These are phyloP conservation scores for Holcopasites calliopsidis DNA, from an alignment of 1,140 invertebrate genomes.

Conservation along the genomic window DNA sequence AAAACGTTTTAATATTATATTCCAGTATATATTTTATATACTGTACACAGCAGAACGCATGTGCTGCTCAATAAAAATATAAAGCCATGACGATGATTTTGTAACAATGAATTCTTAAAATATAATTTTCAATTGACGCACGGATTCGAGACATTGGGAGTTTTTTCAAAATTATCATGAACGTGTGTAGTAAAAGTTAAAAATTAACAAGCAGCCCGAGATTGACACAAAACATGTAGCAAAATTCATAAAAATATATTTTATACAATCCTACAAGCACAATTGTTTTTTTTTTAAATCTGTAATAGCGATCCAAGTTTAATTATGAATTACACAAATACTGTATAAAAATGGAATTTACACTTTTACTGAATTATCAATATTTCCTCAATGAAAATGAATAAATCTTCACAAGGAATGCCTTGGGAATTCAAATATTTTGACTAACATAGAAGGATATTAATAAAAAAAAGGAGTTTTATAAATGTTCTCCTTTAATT, in stretches of 20 bases:
- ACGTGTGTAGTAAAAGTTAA: background rate
- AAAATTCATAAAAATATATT: background rate
- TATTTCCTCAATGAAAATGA: too few species aligned
- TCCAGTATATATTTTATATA: slow-evolving; percentile 52
- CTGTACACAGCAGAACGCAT: slow-evolving; percentile 29
- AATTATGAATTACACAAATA: too few species aligned
- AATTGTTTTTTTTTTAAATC: background rate
- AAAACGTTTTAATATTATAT: slow-evolving; percentile 37
- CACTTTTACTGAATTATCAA: too few species aligned
- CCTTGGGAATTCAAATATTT: too few species aligned
- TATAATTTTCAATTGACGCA: background rate
- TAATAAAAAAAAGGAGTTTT: background rate
- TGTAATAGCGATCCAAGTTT: too few species aligned
- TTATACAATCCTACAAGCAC: background rate
- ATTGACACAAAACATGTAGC: background rate
- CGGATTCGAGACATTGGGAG: background rate
- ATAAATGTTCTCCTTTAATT: too few species aligned
- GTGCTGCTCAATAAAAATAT: slow-evolving; percentile 32
- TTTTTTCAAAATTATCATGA: background rate
- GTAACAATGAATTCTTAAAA: slow-evolving; percentile 12
- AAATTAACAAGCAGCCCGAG: background rate
- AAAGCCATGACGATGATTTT: slow-evolving; percentile 22
- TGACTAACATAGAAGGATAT: too few species aligned
- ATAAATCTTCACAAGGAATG: too few species aligned
- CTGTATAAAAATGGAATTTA: too few species aligned